phyloP scores from a whole-genome alignment of 2,113 vertebrate species.

The Nanorana parkeri region DNA sequence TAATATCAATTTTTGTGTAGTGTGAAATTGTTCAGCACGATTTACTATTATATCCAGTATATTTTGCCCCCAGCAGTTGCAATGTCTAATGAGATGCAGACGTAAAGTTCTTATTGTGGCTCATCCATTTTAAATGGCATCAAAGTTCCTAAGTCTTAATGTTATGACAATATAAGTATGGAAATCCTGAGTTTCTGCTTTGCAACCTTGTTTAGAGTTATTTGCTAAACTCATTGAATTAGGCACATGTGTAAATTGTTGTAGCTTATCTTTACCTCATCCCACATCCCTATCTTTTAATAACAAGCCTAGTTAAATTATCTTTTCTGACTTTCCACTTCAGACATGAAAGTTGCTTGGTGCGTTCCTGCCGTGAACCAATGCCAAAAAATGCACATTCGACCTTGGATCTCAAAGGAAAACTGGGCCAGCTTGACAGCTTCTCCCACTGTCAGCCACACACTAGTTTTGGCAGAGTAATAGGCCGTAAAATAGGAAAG shows the following conservation, averaged over 20 bases:
- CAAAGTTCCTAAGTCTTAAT: no score
- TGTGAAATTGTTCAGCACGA: no score
- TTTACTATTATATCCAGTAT: no score
- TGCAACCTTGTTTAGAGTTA: background rate
- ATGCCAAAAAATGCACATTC: slow-evolving; percentile 80
- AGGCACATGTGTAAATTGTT: slow-evolving; percentile 61
- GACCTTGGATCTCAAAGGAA: slow-evolving; percentile 79
- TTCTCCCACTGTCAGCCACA: slow-evolving; percentile 66
- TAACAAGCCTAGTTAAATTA: slow-evolving; percentile 65
- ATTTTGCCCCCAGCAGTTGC: no score
- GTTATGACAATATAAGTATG: no score
- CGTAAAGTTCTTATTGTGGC: no score
- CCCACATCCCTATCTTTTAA: slow-evolving; percentile 67
- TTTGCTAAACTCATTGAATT: slow-evolving; percentile 68
- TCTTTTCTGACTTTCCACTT: slow-evolving; percentile 71
- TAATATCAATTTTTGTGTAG: no score
- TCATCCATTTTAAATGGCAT: no score
- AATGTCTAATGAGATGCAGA: no score
- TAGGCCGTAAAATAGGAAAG: slow-evolving; percentile 64
- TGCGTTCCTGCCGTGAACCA: slow-evolving; percentile 71
- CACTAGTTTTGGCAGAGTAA: slow-evolving; percentile 73
- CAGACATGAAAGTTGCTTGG: slow-evolving; percentile 68
- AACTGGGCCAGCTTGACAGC: slow-evolving; percentile 72
- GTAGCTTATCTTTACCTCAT: slow-evolving; percentile 67
- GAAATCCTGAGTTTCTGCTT: no score